Evolutionary conservation across 2,113 vertebrate species (phyloP).

Genomic region (Geococcyx californianus): DNA sequence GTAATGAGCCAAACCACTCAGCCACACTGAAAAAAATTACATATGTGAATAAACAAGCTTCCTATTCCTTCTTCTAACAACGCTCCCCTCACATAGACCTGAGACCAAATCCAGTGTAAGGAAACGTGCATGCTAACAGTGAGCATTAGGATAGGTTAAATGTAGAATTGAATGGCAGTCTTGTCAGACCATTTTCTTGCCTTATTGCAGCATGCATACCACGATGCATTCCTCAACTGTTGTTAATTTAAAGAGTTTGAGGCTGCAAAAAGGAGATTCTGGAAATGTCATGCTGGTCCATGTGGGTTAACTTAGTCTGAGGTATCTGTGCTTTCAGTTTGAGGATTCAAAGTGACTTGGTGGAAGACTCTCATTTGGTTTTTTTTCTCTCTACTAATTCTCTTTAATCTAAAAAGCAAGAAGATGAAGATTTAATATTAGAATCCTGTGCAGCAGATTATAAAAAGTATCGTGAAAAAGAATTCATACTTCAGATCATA

Average conservation of each 20-base stretch:
- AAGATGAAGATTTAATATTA: neutral
- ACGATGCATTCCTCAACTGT: constrained; percentile 23
- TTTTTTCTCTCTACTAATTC: neutral
- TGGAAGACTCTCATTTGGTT: neutral
- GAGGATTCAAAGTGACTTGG: neutral
- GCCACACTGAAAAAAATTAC: neutral
- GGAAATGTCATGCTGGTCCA: neutral
- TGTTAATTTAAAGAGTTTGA: constrained; percentile 35
- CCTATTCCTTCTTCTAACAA: neutral
- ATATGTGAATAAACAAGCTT: neutral
- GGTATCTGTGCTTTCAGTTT: neutral
- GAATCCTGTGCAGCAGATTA: neutral
- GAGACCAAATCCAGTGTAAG: neutral
- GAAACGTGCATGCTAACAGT: neutral
- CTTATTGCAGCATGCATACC: neutral
- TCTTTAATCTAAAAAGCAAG: neutral
- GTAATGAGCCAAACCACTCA: neutral
- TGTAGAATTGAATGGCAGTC: neutral
- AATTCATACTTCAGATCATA: neutral
- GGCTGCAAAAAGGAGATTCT: neutral
- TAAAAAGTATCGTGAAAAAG: neutral
- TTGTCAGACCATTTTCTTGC: neutral
- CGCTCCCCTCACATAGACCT: neutral
- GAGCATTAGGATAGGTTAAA: neutral
- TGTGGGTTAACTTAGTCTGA: neutral